phyloP scores from a whole-genome alignment of 2,888 invertebrate species.

The Orthosia gothica region DNA sequence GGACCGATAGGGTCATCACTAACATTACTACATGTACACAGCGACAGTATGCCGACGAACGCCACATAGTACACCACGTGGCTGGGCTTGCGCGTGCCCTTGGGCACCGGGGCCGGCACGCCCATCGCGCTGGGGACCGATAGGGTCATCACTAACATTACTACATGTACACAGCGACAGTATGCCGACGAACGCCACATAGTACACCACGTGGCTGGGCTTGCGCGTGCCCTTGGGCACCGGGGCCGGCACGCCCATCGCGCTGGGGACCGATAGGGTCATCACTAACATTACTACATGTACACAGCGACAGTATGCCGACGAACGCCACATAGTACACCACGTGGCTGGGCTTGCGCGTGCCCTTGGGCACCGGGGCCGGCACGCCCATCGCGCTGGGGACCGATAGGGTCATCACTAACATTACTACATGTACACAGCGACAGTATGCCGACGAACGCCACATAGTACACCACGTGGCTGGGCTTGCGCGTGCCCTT shows the following conservation, averaged over 20 bases:
- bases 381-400: slow-evolving; percentile 66
- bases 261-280: slow-evolving; percentile 61
- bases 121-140: slow-evolving; percentile 67
- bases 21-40: too few species aligned
- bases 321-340: slow-evolving; percentile 85
- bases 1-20: slow-evolving; percentile 57
- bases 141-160: slow-evolving; percentile 16
- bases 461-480: slow-evolving; percentile 85
- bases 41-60: slow-evolving; percentile 53
- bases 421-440: slow-evolving; percentile 58
- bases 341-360: slow-evolving; percentile 79
- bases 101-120: slow-evolving; percentile 67
- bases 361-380: slow-evolving; percentile 70
- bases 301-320: too few species aligned
- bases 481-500: slow-evolving; percentile 78
- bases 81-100: slow-evolving; percentile 78
- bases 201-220: slow-evolving; percentile 84
- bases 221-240: slow-evolving; percentile 73
- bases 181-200: slow-evolving; percentile 84
- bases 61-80: slow-evolving; percentile 86
- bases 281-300: neutral
- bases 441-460: slow-evolving; percentile 80
- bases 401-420: slow-evolving; percentile 53
- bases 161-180: slow-evolving; percentile 68
- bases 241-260: slow-evolving; percentile 69